A percentile compares a stretch with the other conserved stretches of the same genome.
phyloP scores from a whole-genome alignment of 2,797 vertebrate genomes.

The Sebastes hubbsi region DNA sequence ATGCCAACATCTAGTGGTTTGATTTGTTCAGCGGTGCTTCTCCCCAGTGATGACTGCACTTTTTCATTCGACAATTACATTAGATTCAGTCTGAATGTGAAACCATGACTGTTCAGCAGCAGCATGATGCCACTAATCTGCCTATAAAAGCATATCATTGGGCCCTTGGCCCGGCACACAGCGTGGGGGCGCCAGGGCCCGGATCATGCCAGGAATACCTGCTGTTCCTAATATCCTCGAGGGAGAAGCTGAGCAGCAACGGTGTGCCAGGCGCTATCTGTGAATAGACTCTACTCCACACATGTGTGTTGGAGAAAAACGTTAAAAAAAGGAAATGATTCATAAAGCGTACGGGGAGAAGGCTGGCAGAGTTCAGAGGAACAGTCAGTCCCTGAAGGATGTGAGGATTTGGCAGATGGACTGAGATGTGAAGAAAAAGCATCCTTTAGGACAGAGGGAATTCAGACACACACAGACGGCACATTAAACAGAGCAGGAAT shows the following conservation, averaged over 20 bases:
- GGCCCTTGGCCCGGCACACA: conserved; percentile 29
- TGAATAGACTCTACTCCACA: conserved; percentile 22
- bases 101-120: neutral
- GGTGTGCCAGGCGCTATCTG: conserved; percentile 25
- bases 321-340: conserved; percentile 79
- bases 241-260: conserved; percentile 35
- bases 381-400: conserved; percentile 80
- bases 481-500: conserved; percentile 52
- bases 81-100: neutral
- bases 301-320: conserved; percentile 45
- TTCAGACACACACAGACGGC: conserved; percentile 56
- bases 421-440: conserved; percentile 71
- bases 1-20: neutral
- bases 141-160: neutral
- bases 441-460: conserved; percentile 67
- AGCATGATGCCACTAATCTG: neutral
- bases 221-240: conserved; percentile 61
- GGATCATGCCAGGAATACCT: conserved; percentile 58
- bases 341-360: conserved; percentile 71
- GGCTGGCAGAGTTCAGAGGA: conserved; percentile 78
- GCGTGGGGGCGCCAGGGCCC: conserved; percentile 14
- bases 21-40: neutral
- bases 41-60: neutral
- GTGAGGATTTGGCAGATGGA: conserved; percentile 79
- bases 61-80: neutral